These are phyloP conservation scores for Sparidentex hasta DNA, from an alignment of 2,797 vertebrate species.

Conservation along the genomic window DNA sequence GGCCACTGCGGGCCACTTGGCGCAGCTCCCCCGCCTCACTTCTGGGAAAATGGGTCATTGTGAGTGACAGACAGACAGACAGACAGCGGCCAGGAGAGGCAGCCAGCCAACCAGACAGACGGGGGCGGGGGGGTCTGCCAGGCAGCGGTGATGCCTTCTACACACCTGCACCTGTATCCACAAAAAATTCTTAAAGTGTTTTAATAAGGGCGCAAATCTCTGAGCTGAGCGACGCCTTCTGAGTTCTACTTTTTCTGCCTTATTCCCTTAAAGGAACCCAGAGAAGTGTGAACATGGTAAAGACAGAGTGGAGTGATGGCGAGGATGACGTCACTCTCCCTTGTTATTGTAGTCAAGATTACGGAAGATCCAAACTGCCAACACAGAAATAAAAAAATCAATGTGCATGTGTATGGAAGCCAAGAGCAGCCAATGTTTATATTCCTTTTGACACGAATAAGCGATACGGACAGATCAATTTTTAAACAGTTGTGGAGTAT, in stretches of 20 bases:
- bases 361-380: too few relatives aligned
- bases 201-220: slow-evolving; percentile 7
- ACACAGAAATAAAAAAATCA: too few relatives aligned
- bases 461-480: too few relatives aligned
- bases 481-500: too few relatives aligned
- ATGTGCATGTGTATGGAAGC: too few relatives aligned
- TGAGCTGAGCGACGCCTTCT: neutral
- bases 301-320: too few relatives aligned
- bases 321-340: too few relatives aligned
- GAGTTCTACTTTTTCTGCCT: neutral
- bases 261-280: neutral
- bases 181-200: slow-evolving; percentile 2
- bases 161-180: slow-evolving; percentile 35
- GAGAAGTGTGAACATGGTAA: neutral
- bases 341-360: too few relatives aligned
- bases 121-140: slow-evolving; percentile 12
- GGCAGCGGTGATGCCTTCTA: slow-evolving; percentile 38
- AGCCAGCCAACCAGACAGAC: slow-evolving; percentile 25
- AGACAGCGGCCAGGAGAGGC: neutral
- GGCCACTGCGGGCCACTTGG: slow-evolving; percentile 70
- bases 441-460: too few relatives aligned
- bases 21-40: slow-evolving; percentile 31
- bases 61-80: slow-evolving; percentile 65
- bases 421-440: too few relatives aligned
- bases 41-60: slow-evolving; percentile 65